These are phyloP conservation scores for Eriocheir sinensis DNA, from an alignment of 1,140 invertebrate genomes.

Conservation along the genomic window DNA sequence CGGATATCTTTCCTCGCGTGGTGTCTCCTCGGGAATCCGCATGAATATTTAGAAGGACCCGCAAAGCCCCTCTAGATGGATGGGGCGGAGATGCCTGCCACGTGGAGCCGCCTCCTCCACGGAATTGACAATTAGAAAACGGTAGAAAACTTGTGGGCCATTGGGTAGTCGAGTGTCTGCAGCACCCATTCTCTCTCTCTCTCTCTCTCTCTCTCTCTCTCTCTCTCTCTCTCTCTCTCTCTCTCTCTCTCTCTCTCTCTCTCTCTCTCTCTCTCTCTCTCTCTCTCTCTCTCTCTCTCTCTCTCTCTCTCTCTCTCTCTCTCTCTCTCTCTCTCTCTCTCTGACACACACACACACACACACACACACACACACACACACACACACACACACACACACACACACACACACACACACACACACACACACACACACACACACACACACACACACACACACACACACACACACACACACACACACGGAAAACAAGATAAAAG, in stretches of 20 bases:
- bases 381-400: no score
- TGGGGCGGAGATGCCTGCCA: neutral
- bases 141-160: neutral
- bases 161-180: neutral
- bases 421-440: no score
- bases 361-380: no score
- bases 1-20: neutral
- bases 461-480: no score
- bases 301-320: neutral
- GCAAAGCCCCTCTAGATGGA: neutral
- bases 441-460: no score
- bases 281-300: constrained; percentile 24
- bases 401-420: no score
- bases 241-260: constrained; percentile 32
- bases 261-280: constrained; percentile 8
- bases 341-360: no score
- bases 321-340: no score
- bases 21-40: neutral
- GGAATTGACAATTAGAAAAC: neutral
- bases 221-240: constrained; percentile 1
- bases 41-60: neutral
- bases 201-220: constrained; percentile 16
- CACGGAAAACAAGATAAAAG: no score
- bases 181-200: neutral
- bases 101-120: neutral